Conservation (phyloP, 2,888 invertebrate genomes). For the Rhagonycha fulva region DNA sequence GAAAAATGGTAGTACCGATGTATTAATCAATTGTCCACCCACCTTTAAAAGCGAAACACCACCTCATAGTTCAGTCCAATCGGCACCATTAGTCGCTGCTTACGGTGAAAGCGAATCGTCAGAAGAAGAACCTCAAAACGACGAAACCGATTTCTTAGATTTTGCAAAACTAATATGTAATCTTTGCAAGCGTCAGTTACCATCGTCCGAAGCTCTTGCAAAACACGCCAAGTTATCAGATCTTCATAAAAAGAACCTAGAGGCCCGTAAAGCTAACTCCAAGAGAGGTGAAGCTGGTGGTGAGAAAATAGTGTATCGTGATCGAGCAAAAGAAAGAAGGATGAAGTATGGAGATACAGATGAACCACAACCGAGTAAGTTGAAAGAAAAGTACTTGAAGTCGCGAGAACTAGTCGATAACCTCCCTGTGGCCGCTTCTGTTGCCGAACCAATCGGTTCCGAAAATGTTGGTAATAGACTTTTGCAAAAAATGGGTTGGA, state of each 20-base stretch:
- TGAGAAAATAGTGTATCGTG: conserved; percentile 71
- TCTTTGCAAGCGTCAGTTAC: conserved; percentile 93
- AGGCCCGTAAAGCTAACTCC: conserved; percentile 47
- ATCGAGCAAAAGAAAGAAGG: conserved; percentile 93
- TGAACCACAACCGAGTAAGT: conserved; percentile 72
- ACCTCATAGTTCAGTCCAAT: conserved; percentile 31
- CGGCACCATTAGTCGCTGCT: conserved; percentile 69
- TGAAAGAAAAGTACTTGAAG: conserved; percentile 75
- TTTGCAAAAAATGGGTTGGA: conserved; percentile 99
- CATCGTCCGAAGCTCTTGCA: conserved; percentile 82
- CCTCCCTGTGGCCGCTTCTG: conserved; percentile 58
- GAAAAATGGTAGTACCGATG: conserved; percentile 53
- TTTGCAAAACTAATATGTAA: conserved; percentile 90
- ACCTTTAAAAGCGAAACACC: conserved; percentile 49
- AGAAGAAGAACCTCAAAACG: conserved; percentile 61
- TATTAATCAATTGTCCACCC: conserved; percentile 33
- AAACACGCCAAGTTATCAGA: conserved; percentile 94
- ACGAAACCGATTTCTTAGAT: conserved; percentile 81
- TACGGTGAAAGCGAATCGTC: conserved; percentile 77
- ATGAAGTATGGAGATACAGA: conserved; percentile 91
- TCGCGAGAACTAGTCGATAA: conserved; percentile 57
- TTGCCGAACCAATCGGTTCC: conserved; percentile 73
- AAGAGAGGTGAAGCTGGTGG: conserved; percentile 15
- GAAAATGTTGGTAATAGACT: conserved; percentile 95
- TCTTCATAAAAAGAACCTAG: conserved; percentile 89